Percentiles rank a stretch among this genome's conserved stretches.
Evolutionary conservation across 2,888 invertebrate genomes (phyloP).

Genomic region (Danaus chrysippus): DNA sequence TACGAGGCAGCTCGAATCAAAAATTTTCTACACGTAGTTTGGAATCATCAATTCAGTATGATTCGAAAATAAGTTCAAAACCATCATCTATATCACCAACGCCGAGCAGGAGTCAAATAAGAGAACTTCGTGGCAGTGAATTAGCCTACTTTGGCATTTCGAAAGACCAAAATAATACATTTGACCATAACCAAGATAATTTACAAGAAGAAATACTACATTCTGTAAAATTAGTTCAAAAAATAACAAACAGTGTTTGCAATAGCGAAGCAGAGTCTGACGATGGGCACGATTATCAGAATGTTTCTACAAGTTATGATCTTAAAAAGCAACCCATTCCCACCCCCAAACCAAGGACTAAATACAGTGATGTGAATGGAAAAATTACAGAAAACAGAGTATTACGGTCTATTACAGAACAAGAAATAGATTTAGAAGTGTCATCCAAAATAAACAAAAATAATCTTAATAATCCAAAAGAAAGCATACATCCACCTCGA

Average conservation of each 20-base stretch:
- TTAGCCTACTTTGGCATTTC: slow-evolving; percentile 79
- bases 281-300: slow-evolving; percentile 64
- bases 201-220: slow-evolving; percentile 57
- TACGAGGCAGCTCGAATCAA: slow-evolving; percentile 25
- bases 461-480: too few relatives aligned
- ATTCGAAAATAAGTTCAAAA: slow-evolving; percentile 22
- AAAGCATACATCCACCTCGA: too few relatives aligned
- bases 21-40: slow-evolving; percentile 6
- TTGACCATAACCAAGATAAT: slow-evolving; percentile 37
- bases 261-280: slow-evolving; percentile 71
- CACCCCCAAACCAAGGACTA: slow-evolving; percentile 57
- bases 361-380: slow-evolving; percentile 46
- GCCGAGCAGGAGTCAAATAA: slow-evolving; percentile 51
- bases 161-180: slow-evolving; percentile 36
- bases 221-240: slow-evolving; percentile 64
- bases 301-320: slow-evolving; percentile 42
- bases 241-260: slow-evolving; percentile 63
- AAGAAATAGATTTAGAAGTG: slow-evolving; percentile 40
- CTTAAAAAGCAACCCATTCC: slow-evolving; percentile 57
- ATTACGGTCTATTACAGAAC: slow-evolving; percentile 58
- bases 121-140: slow-evolving; percentile 79
- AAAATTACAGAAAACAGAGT: slow-evolving; percentile 42
- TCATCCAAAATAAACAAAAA: slow-evolving; percentile 4
- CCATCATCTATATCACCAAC: slow-evolving; percentile 48
- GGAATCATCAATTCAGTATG: slow-evolving; percentile 7